Percentiles rank a stretch among this genome's conserved stretches.
phyloP scores from a whole-genome alignment of 1,140 invertebrate genomes.

The Lineus longissimus region DNA sequence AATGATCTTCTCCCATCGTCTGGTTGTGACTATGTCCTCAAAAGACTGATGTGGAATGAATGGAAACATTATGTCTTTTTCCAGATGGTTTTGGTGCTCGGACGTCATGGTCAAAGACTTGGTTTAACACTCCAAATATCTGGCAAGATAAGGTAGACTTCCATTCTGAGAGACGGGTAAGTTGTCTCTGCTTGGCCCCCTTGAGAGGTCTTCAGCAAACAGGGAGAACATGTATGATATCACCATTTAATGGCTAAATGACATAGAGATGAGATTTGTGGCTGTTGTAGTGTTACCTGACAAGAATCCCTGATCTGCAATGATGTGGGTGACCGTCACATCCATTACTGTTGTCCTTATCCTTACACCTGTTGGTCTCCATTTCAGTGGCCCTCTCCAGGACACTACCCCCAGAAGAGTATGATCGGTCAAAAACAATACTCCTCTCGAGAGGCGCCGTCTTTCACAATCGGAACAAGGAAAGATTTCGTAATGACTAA shows the following conservation, averaged over 20 bases:
- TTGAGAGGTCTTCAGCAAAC: neutral
- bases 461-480: constrained; percentile 27
- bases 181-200: neutral
- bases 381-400: constrained; percentile 39
- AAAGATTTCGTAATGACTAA: constrained; percentile 22
- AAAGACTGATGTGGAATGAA: neutral
- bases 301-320: too few relatives aligned
- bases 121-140: constrained; percentile 36
- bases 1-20: neutral
- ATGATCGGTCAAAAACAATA: constrained; percentile 27
- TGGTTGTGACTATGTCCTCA: too few relatives aligned
- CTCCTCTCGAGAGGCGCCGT: constrained; percentile 24
- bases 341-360: too few relatives aligned
- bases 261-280: too few relatives aligned
- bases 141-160: constrained; percentile 39
- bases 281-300: too few relatives aligned
- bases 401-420: constrained; percentile 22
- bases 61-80: neutral
- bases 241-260: too few relatives aligned
- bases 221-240: too few relatives aligned
- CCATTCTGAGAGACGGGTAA: constrained; percentile 28
- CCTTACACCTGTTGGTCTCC: too few relatives aligned
- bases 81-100: constrained; percentile 18
- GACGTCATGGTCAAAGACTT: constrained; percentile 40
- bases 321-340: too few relatives aligned